Conservation (phyloP, 2,888 invertebrate species). For the Drosophila mulleri region DNA sequence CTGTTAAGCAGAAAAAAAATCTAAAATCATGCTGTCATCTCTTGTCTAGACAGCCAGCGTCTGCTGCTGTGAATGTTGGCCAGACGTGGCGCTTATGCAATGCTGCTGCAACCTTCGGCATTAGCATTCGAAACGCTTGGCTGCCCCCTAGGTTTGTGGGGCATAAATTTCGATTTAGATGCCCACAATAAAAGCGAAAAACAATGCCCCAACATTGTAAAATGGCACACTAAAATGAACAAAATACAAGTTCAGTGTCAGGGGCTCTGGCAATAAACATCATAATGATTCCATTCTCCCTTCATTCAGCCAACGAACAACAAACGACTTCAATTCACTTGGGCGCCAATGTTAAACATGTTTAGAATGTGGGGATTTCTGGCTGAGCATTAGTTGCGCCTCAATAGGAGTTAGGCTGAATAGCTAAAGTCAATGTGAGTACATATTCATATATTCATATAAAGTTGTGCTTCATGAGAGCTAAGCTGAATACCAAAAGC, state of each 20-base stretch:
- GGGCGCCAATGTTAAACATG: not conserved
- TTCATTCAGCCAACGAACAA: conserved; percentile 10
- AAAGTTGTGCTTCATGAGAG: too few species aligned
- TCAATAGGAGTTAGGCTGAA: not conserved
- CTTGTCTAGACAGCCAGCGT: conserved; percentile 16
- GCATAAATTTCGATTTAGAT: conserved; percentile 60
- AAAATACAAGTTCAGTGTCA: conserved; percentile 50
- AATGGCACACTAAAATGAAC: conserved; percentile 37
- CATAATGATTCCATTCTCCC: conserved; percentile 15
- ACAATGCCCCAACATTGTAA: conserved; percentile 31
- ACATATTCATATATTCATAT: not conserved
- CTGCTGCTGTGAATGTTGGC: conserved; percentile 1
- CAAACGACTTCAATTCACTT: conserved; percentile 10
- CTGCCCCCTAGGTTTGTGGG: conserved; percentile 43
- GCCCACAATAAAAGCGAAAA: conserved; percentile 29
- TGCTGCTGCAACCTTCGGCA: conserved; percentile 41
- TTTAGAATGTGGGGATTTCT: not conserved
- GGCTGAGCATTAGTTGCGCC: not conserved
- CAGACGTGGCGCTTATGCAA: conserved; percentile 29
- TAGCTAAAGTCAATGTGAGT: not conserved
- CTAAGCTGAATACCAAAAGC: too few species aligned
- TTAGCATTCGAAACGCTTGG: conserved; percentile 38
- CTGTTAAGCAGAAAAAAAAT: not conserved
- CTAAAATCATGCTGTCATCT: not conserved
- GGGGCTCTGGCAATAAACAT: conserved; percentile 20